Evolutionary conservation across 1,140 invertebrate species (phyloP).

Genomic region (Choristoneura fumiferana): DNA sequence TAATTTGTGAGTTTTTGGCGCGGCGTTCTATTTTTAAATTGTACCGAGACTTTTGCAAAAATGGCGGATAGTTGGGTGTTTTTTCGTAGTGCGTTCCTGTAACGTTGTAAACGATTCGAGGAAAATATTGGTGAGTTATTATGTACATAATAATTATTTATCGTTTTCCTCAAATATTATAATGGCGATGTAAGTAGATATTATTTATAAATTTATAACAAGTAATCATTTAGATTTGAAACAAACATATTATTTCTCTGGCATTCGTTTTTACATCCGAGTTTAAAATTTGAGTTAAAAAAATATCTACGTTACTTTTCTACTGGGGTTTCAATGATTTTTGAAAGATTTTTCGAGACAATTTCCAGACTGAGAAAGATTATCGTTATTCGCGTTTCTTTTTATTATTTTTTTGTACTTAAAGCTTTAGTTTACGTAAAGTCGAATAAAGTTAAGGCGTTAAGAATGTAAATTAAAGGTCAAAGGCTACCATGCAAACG

Average conservation of each 20-base stretch:
- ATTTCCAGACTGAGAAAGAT: not conserved
- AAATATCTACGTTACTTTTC: not conserved
- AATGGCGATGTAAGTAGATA: too few species aligned
- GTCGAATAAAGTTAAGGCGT: too few species aligned
- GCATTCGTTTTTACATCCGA: not conserved
- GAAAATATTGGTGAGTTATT: conserved; percentile 6
- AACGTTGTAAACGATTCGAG: not conserved
- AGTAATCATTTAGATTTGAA: too few species aligned
- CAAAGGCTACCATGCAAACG: too few species aligned
- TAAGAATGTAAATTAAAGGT: too few species aligned
- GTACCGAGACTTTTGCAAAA: conserved; percentile 7
- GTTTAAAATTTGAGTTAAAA: not conserved
- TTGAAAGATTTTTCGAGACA: not conserved
- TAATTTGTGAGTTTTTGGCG: not conserved
- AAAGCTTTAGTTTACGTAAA: too few species aligned
- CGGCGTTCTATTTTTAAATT: conserved; percentile 13
- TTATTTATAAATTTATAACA: not conserved
- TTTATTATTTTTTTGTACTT: too few species aligned
- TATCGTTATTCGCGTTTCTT: not conserved
- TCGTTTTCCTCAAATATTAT: not conserved
- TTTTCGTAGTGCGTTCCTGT: conserved; percentile 14
- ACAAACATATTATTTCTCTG: too few species aligned
- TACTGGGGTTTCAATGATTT: not conserved
- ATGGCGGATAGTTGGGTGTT: conserved; percentile 17
- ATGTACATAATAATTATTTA: not conserved